Evolutionary conservation across 1,140 invertebrate species (phyloP).

Genomic region (Cotesia vestalis): DNA sequence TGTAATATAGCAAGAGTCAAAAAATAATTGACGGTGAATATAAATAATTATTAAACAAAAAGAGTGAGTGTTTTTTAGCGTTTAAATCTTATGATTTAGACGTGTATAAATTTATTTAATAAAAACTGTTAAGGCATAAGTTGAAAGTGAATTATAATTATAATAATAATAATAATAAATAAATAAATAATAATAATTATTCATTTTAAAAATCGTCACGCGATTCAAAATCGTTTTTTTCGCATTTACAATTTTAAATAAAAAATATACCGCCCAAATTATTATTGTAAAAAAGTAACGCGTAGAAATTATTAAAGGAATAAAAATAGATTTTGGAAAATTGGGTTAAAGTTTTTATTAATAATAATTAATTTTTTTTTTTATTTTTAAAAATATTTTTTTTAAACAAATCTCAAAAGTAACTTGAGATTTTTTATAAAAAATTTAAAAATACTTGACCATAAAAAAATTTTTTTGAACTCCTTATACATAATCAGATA

Average conservation of each 20-base stretch:
- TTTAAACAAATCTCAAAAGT: no score
- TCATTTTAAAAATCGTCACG: not conserved
- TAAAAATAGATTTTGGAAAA: no score
- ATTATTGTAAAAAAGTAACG: not conserved
- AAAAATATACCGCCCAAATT: slow-evolving; percentile 9
- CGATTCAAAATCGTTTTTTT: slow-evolving; percentile 4
- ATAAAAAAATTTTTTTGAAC: no score
- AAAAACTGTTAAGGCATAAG: slow-evolving; percentile 12
- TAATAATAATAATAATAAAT: slow-evolving; percentile 11
- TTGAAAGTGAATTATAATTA: slow-evolving; percentile 5
- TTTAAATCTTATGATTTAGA: no score
- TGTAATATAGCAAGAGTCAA: no score
- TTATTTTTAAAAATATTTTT: no score
- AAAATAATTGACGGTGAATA: not conserved
- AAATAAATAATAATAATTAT: not conserved
- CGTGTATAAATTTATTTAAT: not conserved
- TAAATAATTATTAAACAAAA: not conserved
- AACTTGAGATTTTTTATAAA: no score
- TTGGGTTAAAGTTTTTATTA: no score
- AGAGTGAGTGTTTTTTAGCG: no score
- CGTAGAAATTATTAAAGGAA: not conserved
- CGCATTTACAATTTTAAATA: not conserved
- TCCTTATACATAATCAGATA: no score
- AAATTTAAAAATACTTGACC: no score
- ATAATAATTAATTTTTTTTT: no score